These are phyloP conservation scores for Drosophila athabasca DNA, from an alignment of 1,140 invertebrate species.

Conservation along the genomic window DNA sequence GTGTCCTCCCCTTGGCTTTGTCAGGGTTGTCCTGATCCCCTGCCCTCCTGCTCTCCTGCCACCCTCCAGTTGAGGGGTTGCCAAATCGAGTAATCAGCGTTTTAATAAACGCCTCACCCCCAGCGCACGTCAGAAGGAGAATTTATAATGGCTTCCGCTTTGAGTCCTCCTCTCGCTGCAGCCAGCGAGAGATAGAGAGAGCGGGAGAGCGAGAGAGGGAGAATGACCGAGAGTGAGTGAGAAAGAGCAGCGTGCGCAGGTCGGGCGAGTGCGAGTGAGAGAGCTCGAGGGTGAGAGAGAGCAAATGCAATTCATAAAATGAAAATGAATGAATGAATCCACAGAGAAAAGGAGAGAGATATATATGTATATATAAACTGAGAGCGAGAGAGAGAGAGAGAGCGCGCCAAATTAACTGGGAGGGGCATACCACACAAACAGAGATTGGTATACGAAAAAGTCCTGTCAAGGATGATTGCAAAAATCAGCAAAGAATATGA, in stretches of 20 bases:
- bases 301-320: constrained; percentile 80
- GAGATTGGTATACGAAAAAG: constrained; percentile 37
- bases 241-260: constrained; percentile 30
- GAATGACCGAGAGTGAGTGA: constrained; percentile 11
- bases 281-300: constrained; percentile 40
- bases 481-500: constrained; percentile 52
- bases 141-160: constrained; percentile 74
- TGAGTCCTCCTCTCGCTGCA: constrained; percentile 9
- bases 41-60: too few relatives aligned
- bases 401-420: constrained; percentile 70
- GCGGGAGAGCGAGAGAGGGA: constrained; percentile 8
- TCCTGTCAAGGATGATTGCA: constrained; percentile 73
- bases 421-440: constrained; percentile 57
- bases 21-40: too few relatives aligned
- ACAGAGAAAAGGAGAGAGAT: constrained; percentile 20
- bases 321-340: constrained; percentile 67
- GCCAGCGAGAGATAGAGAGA: constrained; percentile 14
- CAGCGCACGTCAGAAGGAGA: constrained; percentile 22
- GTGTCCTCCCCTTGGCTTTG: background rate
- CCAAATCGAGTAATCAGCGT: constrained; percentile 61
- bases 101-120: constrained; percentile 51
- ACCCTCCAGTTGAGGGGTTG: constrained; percentile 8
- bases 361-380: background rate
- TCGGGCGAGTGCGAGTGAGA: constrained; percentile 37
- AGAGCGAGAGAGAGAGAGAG: constrained; percentile 29